phyloP scores from a whole-genome alignment of 2,113 vertebrate genomes.

The Baryphthengus martii region DNA sequence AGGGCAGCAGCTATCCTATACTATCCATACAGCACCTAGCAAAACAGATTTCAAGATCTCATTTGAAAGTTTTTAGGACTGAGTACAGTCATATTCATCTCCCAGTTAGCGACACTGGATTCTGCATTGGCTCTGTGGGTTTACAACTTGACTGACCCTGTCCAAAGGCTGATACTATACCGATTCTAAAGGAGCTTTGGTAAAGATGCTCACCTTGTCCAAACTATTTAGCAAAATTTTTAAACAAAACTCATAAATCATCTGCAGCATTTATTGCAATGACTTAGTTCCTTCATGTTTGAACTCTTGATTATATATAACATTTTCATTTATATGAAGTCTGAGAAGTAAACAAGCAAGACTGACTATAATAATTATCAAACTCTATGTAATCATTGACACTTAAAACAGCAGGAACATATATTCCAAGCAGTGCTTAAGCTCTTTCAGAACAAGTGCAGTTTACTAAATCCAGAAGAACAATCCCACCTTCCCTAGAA shows the following conservation, averaged over 20 bases:
- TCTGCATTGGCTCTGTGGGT: neutral
- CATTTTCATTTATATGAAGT: neutral
- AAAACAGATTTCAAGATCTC: neutral
- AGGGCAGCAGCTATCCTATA: neutral
- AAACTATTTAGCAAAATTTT: neutral
- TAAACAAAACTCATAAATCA: neutral
- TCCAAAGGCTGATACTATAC: neutral
- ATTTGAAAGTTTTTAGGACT: neutral
- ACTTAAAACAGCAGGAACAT: neutral
- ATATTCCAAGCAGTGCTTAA: neutral
- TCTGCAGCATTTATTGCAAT: neutral
- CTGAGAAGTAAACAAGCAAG: neutral
- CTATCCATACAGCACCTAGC: neutral
- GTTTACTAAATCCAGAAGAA: neutral
- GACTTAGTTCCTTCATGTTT: neutral
- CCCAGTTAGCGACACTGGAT: neutral
- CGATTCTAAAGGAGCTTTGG: neutral
- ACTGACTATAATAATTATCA: neutral
- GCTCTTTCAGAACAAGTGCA: neutral
- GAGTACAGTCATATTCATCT: neutral
- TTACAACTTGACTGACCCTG: neutral
- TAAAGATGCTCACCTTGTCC: neutral
- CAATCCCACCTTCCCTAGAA: neutral
- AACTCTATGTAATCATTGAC: neutral
- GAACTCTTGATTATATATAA: neutral